Percentiles rank a stretch among this genome's conserved stretches.
Conservation (phyloP, 2,113 vertebrate species). For the Alethe diademata region DNA sequence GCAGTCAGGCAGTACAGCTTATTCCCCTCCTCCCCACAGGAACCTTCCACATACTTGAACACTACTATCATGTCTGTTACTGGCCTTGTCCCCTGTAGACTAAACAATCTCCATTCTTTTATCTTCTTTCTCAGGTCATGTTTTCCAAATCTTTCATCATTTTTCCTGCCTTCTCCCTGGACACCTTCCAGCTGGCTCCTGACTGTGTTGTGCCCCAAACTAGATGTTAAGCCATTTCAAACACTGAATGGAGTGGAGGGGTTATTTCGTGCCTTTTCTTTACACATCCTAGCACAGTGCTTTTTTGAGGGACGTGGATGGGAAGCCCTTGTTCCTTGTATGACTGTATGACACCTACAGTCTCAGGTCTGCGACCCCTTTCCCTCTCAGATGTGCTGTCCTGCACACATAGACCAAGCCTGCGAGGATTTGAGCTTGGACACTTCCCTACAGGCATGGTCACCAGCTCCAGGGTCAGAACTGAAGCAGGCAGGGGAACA, state of each 20-base stretch:
- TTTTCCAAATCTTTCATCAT: conserved; percentile 26
- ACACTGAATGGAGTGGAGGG: background rate
- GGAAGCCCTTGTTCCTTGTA: background rate
- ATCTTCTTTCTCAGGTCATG: conserved; percentile 25
- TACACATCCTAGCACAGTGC: background rate
- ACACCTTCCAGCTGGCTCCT: conserved; percentile 7
- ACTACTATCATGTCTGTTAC: conserved; percentile 28
- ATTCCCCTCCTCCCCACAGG: background rate
- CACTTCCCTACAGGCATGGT: background rate
- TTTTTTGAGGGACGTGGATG: background rate
- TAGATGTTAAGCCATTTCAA: background rate
- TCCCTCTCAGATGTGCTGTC: fast-evolving
- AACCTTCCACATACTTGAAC: conserved; percentile 37
- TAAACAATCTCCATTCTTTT: conserved; percentile 60
- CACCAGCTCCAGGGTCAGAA: background rate
- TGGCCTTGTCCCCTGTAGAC: conserved; percentile 27
- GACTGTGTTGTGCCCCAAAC: background rate
- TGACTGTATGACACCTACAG: fast-evolving
- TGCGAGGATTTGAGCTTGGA: background rate
- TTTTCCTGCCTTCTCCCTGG: conserved; percentile 17
- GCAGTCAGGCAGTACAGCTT: background rate
- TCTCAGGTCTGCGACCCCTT: fast-evolving
- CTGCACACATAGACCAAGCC: fast-evolving
- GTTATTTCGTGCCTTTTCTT: background rate
- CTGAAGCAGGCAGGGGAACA: fast-evolving